Evolutionary conservation across 2,797 vertebrate genomes (phyloP).

Genomic region (Takifugu rubripes): DNA sequence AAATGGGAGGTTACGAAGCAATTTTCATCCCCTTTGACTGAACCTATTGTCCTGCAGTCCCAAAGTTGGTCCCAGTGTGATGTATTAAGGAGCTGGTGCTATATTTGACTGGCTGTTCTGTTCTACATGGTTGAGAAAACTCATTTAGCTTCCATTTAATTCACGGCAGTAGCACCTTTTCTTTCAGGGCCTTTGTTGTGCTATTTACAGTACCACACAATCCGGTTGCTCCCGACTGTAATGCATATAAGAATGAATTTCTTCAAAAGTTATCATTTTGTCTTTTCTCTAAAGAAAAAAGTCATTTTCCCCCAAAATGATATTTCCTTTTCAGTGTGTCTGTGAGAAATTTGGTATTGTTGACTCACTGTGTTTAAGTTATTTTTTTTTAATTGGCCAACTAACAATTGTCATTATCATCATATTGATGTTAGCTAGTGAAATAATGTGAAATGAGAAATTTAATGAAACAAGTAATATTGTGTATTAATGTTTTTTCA

Average conservation of each 20-base stretch:
- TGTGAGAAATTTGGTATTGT: constrained; percentile 35
- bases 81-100: constrained; percentile 54
- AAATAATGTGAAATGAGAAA: constrained; percentile 51
- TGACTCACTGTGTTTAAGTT: constrained; percentile 45
- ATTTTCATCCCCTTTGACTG: constrained; percentile 60
- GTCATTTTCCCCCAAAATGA: constrained; percentile 20
- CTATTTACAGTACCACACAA: constrained; percentile 52
- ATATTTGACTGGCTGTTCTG: constrained; percentile 58
- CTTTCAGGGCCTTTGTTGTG: constrained; percentile 30
- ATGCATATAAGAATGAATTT: constrained; percentile 66
- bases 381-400: constrained; percentile 65
- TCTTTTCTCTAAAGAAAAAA: constrained; percentile 40
- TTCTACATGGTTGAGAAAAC: constrained; percentile 62
- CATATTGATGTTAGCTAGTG: constrained; percentile 37
- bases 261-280: constrained; percentile 42
- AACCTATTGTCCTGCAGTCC: constrained; percentile 57
- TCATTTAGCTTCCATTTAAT: constrained; percentile 64
- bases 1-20: constrained; percentile 54
- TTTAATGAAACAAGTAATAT: constrained; percentile 51
- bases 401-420: constrained; percentile 35
- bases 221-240: constrained; percentile 61
- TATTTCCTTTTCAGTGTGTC: constrained; percentile 22
- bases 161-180: constrained; percentile 73
- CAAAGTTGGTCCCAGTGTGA: constrained; percentile 58
- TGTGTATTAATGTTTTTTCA: constrained; percentile 61